phyloP scores from a whole-genome alignment of 2,888 invertebrate genomes.

The Sphinx pinastri region DNA sequence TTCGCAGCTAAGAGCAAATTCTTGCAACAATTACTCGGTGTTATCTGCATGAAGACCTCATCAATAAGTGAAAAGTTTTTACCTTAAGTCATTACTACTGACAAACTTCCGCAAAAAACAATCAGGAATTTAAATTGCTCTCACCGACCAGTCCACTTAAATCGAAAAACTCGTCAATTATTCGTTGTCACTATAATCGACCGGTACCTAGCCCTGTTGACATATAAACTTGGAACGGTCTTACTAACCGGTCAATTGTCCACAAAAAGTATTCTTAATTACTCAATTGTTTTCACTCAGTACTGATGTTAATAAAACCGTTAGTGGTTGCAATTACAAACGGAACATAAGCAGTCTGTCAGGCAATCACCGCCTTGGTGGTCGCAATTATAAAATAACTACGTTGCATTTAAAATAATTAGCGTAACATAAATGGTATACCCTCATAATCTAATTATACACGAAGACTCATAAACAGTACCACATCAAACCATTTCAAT shows the following conservation, averaged over 20 bases:
- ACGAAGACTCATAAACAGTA: background rate
- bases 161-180: slow-evolving; percentile 22
- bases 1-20: background rate
- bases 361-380: too few relatives aligned
- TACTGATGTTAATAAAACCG: slow-evolving; percentile 36
- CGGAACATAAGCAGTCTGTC: too few relatives aligned
- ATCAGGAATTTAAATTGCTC: slow-evolving; percentile 20
- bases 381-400: too few relatives aligned
- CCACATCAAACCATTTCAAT: too few relatives aligned
- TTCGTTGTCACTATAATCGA: slow-evolving; percentile 10
- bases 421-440: too few relatives aligned
- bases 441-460: too few relatives aligned
- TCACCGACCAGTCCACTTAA: slow-evolving; percentile 3
- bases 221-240: slow-evolving; percentile 21
- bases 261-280: slow-evolving; percentile 35
- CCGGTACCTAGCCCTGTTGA: slow-evolving; percentile 14
- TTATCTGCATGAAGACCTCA: slow-evolving; percentile 1
- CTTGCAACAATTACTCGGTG: background rate
- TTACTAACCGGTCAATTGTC: background rate
- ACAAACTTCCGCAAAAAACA: slow-evolving; percentile 18
- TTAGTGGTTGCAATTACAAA: too few relatives aligned
- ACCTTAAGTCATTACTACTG: slow-evolving; percentile 15
- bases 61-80: slow-evolving; percentile 1
- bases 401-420: too few relatives aligned
- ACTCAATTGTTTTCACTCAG: slow-evolving; percentile 42